phyloP scores from a whole-genome alignment of 2,888 invertebrate genomes.

The Dioctria linearis region DNA sequence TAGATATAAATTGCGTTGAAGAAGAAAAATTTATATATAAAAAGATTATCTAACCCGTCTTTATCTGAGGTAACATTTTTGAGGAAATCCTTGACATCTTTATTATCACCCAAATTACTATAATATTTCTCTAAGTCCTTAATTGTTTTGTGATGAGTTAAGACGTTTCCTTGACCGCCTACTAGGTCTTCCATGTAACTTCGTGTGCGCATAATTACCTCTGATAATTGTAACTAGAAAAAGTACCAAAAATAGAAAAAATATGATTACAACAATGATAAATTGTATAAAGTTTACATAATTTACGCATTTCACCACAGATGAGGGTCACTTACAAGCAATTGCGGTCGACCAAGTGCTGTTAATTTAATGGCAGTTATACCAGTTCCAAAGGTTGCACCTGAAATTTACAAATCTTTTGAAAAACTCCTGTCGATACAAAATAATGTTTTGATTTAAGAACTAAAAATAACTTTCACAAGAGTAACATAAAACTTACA shows the following conservation, averaged over 20 bases:
- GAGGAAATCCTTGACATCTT: constrained; percentile 89
- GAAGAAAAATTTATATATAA: not conserved
- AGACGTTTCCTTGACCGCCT: constrained; percentile 88
- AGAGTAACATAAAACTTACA: too few species aligned
- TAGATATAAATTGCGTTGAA: not conserved
- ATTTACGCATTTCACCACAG: constrained; percentile 1
- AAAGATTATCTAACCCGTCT: constrained; percentile 81
- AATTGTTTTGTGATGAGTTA: constrained; percentile 88
- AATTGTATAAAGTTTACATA: constrained; percentile 2
- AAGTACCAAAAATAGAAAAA: constrained; percentile 7
- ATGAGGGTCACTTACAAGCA: constrained; percentile 78
- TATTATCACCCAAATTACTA: constrained; percentile 82
- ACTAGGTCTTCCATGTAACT: constrained; percentile 94
- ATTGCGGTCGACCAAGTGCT: constrained; percentile 96
- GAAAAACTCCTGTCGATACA: not conserved
- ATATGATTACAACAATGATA: constrained; percentile 28
- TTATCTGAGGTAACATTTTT: constrained; percentile 93
- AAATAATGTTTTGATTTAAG: too few species aligned
- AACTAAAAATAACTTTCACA: too few species aligned
- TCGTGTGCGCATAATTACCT: constrained; percentile 96
- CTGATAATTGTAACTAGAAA: constrained; percentile 92
- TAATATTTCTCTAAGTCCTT: constrained; percentile 91
- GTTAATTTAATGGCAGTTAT: constrained; percentile 98
- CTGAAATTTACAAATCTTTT: constrained; percentile 74
- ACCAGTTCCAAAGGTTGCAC: constrained; percentile 93